phyloP scores from a whole-genome alignment of 2,797 vertebrate species.

The Alexandromys oeconomus region DNA sequence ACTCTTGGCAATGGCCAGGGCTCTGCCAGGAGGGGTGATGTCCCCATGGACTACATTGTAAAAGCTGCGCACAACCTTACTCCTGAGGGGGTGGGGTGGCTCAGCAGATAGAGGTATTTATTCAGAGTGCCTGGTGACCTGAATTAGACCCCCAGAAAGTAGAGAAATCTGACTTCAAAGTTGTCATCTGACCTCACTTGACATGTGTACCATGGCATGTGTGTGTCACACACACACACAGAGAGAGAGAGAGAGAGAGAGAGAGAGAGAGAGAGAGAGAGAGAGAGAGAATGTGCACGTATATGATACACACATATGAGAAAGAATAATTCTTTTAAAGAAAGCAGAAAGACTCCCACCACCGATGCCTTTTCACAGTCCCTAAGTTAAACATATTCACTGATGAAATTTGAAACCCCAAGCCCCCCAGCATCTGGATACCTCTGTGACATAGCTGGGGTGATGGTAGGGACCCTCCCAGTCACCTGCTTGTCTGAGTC shows the following conservation, averaged over 20 bases:
- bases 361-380: background rate
- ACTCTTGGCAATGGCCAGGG: background rate
- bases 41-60: background rate
- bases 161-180: background rate
- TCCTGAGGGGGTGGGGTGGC: background rate
- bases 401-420: background rate
- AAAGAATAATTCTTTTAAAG: background rate
- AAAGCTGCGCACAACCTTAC: background rate
- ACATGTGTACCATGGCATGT: background rate
- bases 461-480: rapidly evolving
- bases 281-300: background rate
- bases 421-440: rapidly evolving
- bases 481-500: background rate
- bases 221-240: background rate
- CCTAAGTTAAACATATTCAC: background rate
- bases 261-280: too few relatives aligned
- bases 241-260: too few relatives aligned
- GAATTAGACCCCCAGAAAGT: background rate
- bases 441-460: rapidly evolving
- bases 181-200: background rate
- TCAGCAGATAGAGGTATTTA: background rate
- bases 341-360: background rate
- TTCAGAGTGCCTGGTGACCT: background rate
- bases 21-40: background rate
- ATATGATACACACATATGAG: background rate